Evolutionary conservation across 2,113 vertebrate genomes (phyloP).

Genomic region (Xenopus laevis): DNA sequence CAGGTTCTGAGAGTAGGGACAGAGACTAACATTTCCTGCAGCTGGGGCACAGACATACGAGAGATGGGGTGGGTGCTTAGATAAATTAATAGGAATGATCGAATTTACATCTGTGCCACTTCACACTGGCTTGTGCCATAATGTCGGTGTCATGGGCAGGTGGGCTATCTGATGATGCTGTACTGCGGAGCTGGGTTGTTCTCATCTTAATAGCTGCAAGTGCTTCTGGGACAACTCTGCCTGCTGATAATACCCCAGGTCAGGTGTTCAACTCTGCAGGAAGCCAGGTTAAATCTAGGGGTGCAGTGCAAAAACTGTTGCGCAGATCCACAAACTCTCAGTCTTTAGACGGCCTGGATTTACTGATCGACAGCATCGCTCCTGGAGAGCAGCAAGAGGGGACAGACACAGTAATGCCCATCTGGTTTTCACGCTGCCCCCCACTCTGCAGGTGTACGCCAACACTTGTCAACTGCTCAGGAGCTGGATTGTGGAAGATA

Average conservation of each 20-base stretch:
- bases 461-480: constrained; percentile 24
- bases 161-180: too few relatives aligned
- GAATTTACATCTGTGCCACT: too few relatives aligned
- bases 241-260: too few relatives aligned
- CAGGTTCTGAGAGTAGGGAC: neutral
- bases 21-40: neutral
- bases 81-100: too few relatives aligned
- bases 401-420: neutral
- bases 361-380: constrained; percentile 83
- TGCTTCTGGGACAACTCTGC: too few relatives aligned
- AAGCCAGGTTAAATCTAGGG: neutral
- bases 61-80: too few relatives aligned
- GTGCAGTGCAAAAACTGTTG: neutral
- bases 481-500: constrained; percentile 16
- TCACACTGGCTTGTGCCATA: too few relatives aligned
- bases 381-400: neutral
- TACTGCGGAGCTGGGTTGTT: too few relatives aligned
- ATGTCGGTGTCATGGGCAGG: too few relatives aligned
- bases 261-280: neutral
- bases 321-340: neutral
- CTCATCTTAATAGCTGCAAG: too few relatives aligned
- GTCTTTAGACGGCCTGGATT: neutral
- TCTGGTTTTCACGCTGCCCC: neutral
- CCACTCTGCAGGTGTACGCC: constrained; percentile 16
- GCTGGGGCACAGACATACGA: neutral